These are phyloP conservation scores for Priocnemis perturbator DNA, from an alignment of 2,888 invertebrate genomes.

Conservation along the genomic window DNA sequence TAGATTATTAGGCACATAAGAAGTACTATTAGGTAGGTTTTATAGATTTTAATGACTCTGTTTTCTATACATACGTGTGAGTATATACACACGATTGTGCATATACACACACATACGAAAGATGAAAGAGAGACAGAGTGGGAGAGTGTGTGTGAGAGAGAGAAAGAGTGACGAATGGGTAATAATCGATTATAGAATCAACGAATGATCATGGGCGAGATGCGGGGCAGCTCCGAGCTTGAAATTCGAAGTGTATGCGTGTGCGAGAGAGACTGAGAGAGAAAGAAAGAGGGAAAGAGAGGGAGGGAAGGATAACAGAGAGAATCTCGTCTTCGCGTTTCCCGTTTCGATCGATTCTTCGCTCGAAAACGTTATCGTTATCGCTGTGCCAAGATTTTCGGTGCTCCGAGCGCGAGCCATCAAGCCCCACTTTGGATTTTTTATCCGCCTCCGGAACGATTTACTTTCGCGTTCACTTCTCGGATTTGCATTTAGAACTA, in stretches of 20 bases:
- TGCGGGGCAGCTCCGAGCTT: background rate
- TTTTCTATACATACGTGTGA: slow-evolving; percentile 38
- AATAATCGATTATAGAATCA: background rate
- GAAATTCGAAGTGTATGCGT: background rate
- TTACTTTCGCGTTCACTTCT: too few species aligned
- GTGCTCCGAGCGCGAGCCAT: too few species aligned
- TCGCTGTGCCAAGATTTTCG: slow-evolving; percentile 41
- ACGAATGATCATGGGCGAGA: background rate
- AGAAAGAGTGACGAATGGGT: slow-evolving; percentile 23
- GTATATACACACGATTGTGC: background rate
- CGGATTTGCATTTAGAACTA: too few species aligned
- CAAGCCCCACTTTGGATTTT: background rate
- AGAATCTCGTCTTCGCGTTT: slow-evolving; percentile 16
- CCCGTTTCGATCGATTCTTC: slow-evolving; percentile 8
- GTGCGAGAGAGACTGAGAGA: slow-evolving; percentile 5
- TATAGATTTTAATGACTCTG: slow-evolving; percentile 54
- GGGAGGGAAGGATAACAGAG: slow-evolving; percentile 11
- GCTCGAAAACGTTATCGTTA: slow-evolving; percentile 14
- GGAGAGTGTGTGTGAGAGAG: too few species aligned
- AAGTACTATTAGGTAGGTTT: slow-evolving; percentile 54
- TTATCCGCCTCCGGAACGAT: background rate
- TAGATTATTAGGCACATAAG: slow-evolving; percentile 65
- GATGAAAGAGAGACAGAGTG: background rate
- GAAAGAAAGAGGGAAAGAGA: slow-evolving; percentile 3
- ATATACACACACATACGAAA: slow-evolving; percentile 1